A percentile compares a stretch with the other conserved stretches of the same genome.
These are phyloP conservation scores for Manis javanica DNA, from an alignment of 2,797 vertebrate species.

Conservation along the genomic window DNA sequence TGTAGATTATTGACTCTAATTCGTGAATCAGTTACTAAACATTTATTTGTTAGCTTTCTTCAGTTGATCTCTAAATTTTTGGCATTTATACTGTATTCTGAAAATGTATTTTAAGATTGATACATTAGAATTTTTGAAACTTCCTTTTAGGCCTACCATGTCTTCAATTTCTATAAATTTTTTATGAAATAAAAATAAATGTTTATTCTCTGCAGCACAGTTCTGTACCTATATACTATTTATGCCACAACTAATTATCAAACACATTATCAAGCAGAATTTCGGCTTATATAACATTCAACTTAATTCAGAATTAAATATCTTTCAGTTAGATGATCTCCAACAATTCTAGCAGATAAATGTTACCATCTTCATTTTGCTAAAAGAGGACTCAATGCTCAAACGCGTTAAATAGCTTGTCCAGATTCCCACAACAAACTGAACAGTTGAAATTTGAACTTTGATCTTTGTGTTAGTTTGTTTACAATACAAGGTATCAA, in stretches of 20 bases:
- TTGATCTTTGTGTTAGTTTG: neutral
- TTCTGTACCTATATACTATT: neutral
- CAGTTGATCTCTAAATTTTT: neutral
- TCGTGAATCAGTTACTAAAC: neutral
- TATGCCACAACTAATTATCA: neutral
- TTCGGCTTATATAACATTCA: neutral
- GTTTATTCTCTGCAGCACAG: neutral
- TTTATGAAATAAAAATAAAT: neutral
- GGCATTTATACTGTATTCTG: neutral
- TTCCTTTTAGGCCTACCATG: neutral
- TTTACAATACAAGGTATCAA: neutral
- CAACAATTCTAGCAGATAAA: neutral
- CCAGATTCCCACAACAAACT: neutral
- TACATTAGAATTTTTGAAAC: neutral
- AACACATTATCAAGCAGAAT: neutral
- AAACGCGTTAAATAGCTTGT: neutral
- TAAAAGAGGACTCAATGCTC: neutral
- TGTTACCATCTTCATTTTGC: neutral
- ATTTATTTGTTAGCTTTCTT: slow-evolving; percentile 1
- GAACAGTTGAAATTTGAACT: slow-evolving; percentile 2
- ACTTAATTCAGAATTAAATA: neutral
- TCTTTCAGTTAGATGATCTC: neutral
- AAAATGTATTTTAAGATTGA: neutral
- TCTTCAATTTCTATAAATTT: slow-evolving; percentile 22
- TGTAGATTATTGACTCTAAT: neutral